Evolutionary conservation across 2,113 vertebrate species (phyloP).

Genomic region (Drymodes brunneopygia): DNA sequence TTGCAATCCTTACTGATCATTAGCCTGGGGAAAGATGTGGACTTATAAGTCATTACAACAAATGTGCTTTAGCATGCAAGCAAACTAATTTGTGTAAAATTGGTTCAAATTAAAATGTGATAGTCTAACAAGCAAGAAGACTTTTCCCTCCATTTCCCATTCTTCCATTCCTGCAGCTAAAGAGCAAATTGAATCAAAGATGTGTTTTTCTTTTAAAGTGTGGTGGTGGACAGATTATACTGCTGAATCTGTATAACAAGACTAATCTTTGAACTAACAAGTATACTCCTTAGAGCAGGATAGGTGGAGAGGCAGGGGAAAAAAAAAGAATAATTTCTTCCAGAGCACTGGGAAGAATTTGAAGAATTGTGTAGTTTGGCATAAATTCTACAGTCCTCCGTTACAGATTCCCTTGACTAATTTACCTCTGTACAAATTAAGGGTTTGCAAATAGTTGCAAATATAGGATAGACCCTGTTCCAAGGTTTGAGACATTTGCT

Average conservation of each 20-base stretch:
- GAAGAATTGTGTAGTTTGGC: not conserved
- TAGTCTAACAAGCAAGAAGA: not conserved
- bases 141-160: not conserved
- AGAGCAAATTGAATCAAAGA: not conserved
- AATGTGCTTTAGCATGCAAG: not conserved
- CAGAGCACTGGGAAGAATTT: not conserved
- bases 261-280: not conserved
- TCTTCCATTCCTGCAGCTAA: not conserved
- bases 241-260: not conserved
- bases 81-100: conserved; percentile 10
- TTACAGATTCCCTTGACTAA: not conserved
- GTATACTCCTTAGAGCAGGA: not conserved
- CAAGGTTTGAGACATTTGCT: not conserved
- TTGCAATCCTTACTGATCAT: not conserved
- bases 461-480: not conserved
- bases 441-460: not conserved
- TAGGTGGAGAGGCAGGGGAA: accelerated
- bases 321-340: not conserved
- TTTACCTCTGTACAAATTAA: not conserved
- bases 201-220: not conserved
- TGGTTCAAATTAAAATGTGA: not conserved
- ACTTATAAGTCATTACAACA: not conserved
- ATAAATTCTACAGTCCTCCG: not conserved
- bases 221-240: not conserved
- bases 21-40: not conserved